Base-by-base conservation (phyloP, 2,797 vertebrate genomes). In the Pempheris klunzingeri region DNA sequence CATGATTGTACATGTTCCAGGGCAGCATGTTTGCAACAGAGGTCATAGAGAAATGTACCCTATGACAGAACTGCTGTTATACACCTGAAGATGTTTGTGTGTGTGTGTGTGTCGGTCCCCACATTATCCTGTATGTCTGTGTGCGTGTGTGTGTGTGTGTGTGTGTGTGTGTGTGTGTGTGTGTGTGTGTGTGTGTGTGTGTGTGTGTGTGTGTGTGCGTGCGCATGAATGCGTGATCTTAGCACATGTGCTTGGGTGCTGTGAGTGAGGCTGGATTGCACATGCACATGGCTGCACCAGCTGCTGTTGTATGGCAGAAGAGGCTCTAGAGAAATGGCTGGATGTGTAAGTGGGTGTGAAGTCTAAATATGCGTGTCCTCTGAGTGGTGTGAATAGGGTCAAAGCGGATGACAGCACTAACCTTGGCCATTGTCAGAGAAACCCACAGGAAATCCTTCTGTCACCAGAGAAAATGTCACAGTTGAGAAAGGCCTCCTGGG, bases 381-480 rank as follows among this genome's bases (percentile, higher is more conserved):
- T 47, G 24, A 62, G 32, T 44, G 50, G 50, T 30, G 41, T 66
- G 67, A 68, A 46, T 26, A n/a, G 44, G 74, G 24, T 63, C 36
- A 30, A 61, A 68, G 18, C 4, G 44, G 43, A 36, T 44, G 46
- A 74, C 54, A 61, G 47, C 70, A 17, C 24, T 57, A 58, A 79
- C 78, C 70, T 83, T 52, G 52, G 17, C 28, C 75, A 82, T 34
- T 78, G 82, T 74, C 66, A 63, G 20, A 70, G 49, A 57, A 57
- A 61, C 60, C 78, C 53, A 44, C 13, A 49, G 73, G 81, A 68
- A 67, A 67, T 71, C 36, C 5, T 32, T 53, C 43, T 58, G 65
- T 77, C 32, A 7, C 59, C 28, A 47, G 61, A 60, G 53, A 62
- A 79, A 68, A 76, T 79, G 71, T 82, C 73, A 76, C 34, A 38